Percentiles rank a stretch among this genome's conserved stretches.
phyloP scores from a whole-genome alignment of 2,888 invertebrate genomes.

The Drosophila sordidula region DNA sequence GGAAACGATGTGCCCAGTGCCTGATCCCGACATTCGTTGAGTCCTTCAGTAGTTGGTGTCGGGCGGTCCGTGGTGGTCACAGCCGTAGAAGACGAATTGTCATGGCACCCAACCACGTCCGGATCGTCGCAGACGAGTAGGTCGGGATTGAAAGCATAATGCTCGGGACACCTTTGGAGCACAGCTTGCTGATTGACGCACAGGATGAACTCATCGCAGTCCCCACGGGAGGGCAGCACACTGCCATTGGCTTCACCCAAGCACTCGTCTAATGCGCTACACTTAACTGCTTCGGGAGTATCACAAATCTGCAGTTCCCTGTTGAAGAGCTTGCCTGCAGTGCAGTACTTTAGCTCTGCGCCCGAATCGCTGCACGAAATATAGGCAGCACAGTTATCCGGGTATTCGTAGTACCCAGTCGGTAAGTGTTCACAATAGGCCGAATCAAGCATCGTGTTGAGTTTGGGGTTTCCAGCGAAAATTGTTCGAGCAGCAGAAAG shows the following conservation, averaged over 20 bases:
- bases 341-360: constrained; percentile 51
- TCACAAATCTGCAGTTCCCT: constrained; percentile 58
- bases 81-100: not conserved
- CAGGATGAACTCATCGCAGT: constrained; percentile 61
- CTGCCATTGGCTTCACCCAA: constrained; percentile 19
- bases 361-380: constrained; percentile 45
- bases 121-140: constrained; percentile 62
- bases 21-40: constrained; percentile 15
- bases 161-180: constrained; percentile 43
- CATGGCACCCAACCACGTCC: constrained; percentile 46
- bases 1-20: constrained; percentile 36
- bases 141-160: constrained; percentile 51
- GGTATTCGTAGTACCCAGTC: constrained; percentile 46
- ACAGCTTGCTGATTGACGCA: constrained; percentile 43
- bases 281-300: constrained; percentile 61
- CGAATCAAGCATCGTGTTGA: not conserved
- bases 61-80: not conserved
- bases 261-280: constrained; percentile 39
- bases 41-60: not conserved
- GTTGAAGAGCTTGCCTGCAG: constrained; percentile 54
- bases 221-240: constrained; percentile 43
- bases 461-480: not conserved
- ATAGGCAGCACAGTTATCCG: constrained; percentile 58
- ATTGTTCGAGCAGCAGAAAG: not conserved
- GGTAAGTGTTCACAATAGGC: constrained; percentile 17